Evolutionary conservation across 2,888 invertebrate species (phyloP), one percentile per base, ranked within the genome.

Genomic region (Hypsopygia costalis): DNA sequence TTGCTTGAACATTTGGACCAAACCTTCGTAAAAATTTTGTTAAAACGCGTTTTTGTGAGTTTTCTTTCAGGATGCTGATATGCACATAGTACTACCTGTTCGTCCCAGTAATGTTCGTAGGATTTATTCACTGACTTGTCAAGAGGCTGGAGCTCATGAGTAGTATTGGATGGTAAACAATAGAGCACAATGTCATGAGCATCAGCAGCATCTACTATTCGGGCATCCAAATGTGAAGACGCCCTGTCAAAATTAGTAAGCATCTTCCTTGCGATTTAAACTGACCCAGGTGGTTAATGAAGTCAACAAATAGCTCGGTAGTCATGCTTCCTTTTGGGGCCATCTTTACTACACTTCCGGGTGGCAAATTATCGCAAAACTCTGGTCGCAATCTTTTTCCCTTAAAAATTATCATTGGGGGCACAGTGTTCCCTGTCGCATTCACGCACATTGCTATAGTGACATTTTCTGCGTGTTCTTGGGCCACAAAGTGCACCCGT

Each of bases 201-300:
- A 22, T 52, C 52, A 27, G 55, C 55, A 30, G 34, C 46, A 6
- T 52, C 55, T 0, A 47, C 40, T 12, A 44, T 41, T 11, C 4
- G 28, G 10, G 16, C 27, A 7, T 44, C 43, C 28, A 49, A 41
- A 34, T 50, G 49, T 0, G 34, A 51, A 1, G 36, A 11, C 8
- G 52, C 51, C 1, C 56, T 58, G 43, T 61, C 55, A 42, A 58
- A 10, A 58, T 46, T 10, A 30, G 7, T 12, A 31, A 31, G n/a
- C 12, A 12, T 31, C 8, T 31, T 11, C 31, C 31, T 12, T 11
- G 31, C 1, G 11, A 5, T 11, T 31, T 31, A 11, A 7, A 11
- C 11, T 7, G 10, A 12, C 8, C 11, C 8, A 31, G n/a, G n/a
- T 31, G 31, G 5, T 31, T 1, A 12, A 31, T 11, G 12, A 31